Evolutionary conservation across 2,113 vertebrate genomes (phyloP).

Genomic region (Bambusicola thoracicus): DNA sequence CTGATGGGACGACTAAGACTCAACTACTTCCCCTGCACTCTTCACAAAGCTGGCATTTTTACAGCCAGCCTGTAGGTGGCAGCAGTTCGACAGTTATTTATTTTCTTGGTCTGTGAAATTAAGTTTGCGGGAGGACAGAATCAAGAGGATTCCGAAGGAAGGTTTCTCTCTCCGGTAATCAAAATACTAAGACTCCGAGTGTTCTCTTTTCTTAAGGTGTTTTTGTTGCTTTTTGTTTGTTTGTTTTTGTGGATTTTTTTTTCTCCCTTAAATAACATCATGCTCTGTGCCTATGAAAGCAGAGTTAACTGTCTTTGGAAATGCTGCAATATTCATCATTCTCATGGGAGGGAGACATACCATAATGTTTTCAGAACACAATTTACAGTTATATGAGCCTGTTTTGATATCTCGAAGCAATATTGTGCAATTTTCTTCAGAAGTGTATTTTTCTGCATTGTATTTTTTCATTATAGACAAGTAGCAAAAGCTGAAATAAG

Average conservation of each 20-base stretch:
- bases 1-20: background rate
- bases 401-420: background rate
- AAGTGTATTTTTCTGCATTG: background rate
- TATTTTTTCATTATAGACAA: background rate
- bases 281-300: background rate
- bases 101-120: background rate
- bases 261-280: background rate
- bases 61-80: conserved; percentile 53
- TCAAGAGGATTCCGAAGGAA: background rate
- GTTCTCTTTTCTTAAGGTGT: background rate
- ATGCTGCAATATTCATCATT: background rate
- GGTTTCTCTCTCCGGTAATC: background rate
- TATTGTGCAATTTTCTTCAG: background rate
- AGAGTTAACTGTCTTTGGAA: background rate
- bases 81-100: conserved; percentile 12
- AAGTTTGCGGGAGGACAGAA: background rate
- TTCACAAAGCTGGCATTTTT: background rate
- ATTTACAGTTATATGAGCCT: background rate
- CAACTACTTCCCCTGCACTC: background rate
- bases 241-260: background rate
- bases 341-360: background rate
- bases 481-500: background rate
- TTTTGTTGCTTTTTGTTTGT: too few species aligned
- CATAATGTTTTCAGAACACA: background rate
- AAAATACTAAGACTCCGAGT: background rate